These are phyloP conservation scores for Caenorhabditis sp. DNA, from an alignment of 2,888 invertebrate genomes.

Conservation along the genomic window DNA sequence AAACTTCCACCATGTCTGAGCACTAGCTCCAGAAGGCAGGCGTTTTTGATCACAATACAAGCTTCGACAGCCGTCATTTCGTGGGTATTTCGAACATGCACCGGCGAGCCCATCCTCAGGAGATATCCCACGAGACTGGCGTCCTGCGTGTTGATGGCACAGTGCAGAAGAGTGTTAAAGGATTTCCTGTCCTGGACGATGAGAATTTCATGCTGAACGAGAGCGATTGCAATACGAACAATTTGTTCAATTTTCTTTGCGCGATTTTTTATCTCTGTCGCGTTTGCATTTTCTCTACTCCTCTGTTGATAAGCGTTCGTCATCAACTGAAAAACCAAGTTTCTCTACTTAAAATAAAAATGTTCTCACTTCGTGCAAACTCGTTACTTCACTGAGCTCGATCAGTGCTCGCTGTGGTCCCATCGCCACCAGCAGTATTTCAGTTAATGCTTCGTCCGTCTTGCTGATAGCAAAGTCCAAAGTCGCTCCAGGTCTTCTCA, in stretches of 20 bases:
- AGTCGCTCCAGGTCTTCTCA: background rate
- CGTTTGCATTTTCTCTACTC: background rate
- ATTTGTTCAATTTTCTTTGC: background rate
- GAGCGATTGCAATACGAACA: background rate
- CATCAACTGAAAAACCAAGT: conserved; percentile 1
- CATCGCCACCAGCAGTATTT: background rate
- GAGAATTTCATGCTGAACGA: conserved; percentile 2
- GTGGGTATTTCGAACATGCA: conserved; percentile 14
- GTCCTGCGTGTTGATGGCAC: conserved; percentile 1
- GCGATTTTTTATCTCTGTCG: background rate
- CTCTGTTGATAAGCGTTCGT: background rate
- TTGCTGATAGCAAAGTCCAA: background rate
- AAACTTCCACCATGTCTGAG: conserved; percentile 32
- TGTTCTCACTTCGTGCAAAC: conserved; percentile 10
- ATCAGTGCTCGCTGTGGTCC: background rate
- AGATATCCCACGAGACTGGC: conserved; percentile 10
- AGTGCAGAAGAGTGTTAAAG: conserved; percentile 30
- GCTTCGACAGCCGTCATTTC: conserved; percentile 19
- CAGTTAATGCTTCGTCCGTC: background rate
- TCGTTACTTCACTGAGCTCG: background rate
- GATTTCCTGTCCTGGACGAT: background rate
- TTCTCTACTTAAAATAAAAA: background rate
- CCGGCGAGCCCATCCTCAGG: conserved; percentile 21
- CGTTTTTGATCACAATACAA: background rate
- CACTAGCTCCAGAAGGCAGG: background rate